Evolutionary conservation across 1,140 invertebrate genomes (phyloP).

Genomic region (Panagrolaimus sp.): DNA sequence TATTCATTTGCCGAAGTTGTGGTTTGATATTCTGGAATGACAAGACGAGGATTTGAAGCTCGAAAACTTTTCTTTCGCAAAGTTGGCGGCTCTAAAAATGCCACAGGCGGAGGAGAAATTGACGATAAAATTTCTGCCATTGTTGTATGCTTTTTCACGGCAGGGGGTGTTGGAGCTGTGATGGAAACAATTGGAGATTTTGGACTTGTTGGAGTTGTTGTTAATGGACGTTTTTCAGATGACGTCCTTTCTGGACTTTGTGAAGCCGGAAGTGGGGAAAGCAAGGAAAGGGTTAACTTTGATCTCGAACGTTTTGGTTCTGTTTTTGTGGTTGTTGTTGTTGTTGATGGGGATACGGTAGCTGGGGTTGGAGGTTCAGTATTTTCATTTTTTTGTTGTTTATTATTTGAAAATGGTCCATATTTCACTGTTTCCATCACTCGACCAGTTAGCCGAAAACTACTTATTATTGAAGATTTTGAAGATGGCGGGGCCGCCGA

Average conservation of each 20-base stretch:
- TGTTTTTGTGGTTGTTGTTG: not conserved
- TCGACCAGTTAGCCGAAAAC: not conserved
- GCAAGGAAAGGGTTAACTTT: not conserved
- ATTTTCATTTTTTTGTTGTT: slow-evolving; percentile 1
- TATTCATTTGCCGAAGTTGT: not conserved
- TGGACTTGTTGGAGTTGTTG: too few species aligned
- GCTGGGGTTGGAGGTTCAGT: not conserved
- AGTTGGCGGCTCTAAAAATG: not conserved
- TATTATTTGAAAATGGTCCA: slow-evolving; percentile 5
- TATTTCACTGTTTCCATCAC: not conserved
- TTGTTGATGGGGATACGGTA: not conserved
- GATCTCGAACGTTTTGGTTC: not conserved
- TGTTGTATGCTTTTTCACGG: too few species aligned
- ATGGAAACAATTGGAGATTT: too few species aligned
- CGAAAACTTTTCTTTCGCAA: not conserved
- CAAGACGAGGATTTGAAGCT: not conserved
- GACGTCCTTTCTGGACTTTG: not conserved
- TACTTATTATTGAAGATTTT: not conserved
- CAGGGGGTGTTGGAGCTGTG: too few species aligned
- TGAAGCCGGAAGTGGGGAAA: not conserved
- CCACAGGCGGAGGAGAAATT: too few species aligned
- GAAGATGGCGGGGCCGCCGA: not conserved
- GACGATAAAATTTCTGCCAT: too few species aligned
- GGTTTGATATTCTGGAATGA: not conserved
- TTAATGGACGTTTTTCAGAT: not conserved